Base-by-base conservation (phyloP, 2,797 vertebrate genomes). In the Tragelaphus eurycerus region DNA sequence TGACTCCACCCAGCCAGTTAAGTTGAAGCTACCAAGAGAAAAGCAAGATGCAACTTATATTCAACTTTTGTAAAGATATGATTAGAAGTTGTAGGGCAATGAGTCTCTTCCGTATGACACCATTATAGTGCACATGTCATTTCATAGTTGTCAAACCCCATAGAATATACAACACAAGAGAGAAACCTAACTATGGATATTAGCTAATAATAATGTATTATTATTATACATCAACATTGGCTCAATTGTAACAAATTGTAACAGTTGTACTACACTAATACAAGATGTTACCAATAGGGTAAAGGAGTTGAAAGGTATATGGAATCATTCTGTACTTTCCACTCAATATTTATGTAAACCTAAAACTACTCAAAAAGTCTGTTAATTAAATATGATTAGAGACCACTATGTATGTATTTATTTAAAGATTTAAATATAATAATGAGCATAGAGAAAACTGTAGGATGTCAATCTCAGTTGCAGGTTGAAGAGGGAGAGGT, bases 401-500 rank as follows among this genome's bases (percentile, higher is more conserved):
- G 16, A 43, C 8, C 13, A 83, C 13, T 62, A 55, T 48, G n/a
- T 82, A 85, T 89, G 50, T 95, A 64, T 57, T 48, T 90, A 82
- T 89, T 67, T 96, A 27, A 46, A 27, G 48, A 84, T 95, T 62
- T 93, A 82, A 97, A 85, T 90, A 76, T 34, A 59, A 93, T 76
- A 34, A 84, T 52, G 15, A 59, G 7, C 31, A 94, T 7, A 86
- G 60, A 57, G 12, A 85, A 95, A 87, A 71, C 31, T 89, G 1
- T 17, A 92, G 59, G 19, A 59, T 90, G 23, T 74, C 59, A 76
- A 81, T 25, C n/a, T 62, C 67, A 86, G 21, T 31, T 90, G 6
- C 3, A 81, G 43, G 29, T 21, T 86, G 52, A 87, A 90, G 16
- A 12, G 15, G 34, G 11, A 92, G 38, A 48, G 48, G 7, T 59